Percentiles rank a stretch among this genome's conserved stretches.
phyloP scores from a whole-genome alignment of 2,888 invertebrate species.

The Eucriotettix oculatus region DNA sequence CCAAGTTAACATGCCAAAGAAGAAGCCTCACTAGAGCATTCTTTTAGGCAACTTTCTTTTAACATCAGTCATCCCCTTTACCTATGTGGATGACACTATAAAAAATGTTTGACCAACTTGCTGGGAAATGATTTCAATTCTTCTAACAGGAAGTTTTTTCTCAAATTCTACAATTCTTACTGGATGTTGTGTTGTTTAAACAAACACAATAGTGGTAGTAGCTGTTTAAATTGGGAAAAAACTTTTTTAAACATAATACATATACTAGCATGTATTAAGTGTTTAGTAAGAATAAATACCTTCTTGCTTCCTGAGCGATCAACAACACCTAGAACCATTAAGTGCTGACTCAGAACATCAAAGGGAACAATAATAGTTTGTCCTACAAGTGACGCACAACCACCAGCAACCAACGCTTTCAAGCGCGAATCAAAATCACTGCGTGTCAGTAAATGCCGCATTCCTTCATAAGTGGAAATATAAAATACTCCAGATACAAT shows the following conservation, averaged over 20 bases:
- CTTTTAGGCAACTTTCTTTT: too few species aligned
- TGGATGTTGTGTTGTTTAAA: too few species aligned
- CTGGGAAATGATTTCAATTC: too few species aligned
- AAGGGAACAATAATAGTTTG: conserved; percentile 94
- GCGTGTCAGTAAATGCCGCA: conserved; percentile 59
- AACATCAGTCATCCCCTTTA: too few species aligned
- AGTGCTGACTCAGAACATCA: conserved; percentile 90
- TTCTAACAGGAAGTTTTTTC: too few species aligned
- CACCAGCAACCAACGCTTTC: conserved; percentile 76
- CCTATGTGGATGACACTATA: too few species aligned
- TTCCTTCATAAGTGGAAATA: conserved; percentile 86
- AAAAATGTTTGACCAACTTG: too few species aligned
- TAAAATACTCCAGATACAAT: conserved; percentile 71
- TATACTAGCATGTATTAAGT: not conserved
- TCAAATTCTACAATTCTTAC: too few species aligned
- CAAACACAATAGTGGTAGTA: too few species aligned
- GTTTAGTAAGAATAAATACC: not conserved
- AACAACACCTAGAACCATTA: conserved; percentile 76
- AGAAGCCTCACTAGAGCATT: too few species aligned
- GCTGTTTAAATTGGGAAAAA: not conserved
- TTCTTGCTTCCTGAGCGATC: conserved; percentile 9
- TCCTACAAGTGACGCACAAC: conserved; percentile 77
- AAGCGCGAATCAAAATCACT: conserved; percentile 44
- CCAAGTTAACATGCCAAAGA: too few species aligned
- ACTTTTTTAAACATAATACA: not conserved